Conservation (phyloP, 2,797 vertebrate genomes). For the Rhinoraja longicauda region DNA sequence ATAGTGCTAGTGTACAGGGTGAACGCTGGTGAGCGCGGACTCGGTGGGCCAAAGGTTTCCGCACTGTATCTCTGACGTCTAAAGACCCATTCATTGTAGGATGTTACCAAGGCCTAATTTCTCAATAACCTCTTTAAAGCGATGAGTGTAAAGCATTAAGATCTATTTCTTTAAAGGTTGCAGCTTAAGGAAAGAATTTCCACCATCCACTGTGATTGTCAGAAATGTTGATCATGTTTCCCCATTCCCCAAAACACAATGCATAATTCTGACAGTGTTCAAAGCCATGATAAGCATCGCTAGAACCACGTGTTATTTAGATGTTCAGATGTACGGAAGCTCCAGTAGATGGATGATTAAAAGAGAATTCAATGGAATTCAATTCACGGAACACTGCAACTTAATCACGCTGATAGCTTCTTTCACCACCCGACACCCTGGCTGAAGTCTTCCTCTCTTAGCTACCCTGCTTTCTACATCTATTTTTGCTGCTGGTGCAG, state of each 20-base stretch:
- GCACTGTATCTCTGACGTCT: too few relatives aligned
- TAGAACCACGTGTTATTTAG: neutral
- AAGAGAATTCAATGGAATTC: neutral
- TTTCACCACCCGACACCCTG: neutral
- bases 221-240: too few relatives aligned
- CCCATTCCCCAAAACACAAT: neutral
- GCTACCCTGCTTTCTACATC: neutral
- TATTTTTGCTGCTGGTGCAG: neutral
- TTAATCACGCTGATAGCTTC: neutral
- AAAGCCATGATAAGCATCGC: neutral
- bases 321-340: neutral
- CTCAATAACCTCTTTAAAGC: neutral
- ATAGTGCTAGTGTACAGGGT: too few relatives aligned
- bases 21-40: too few relatives aligned
- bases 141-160: neutral
- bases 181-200: neutral
- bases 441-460: neutral
- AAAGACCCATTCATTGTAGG: neutral
- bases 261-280: neutral
- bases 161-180: neutral
- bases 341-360: neutral
- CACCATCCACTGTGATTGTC: neutral
- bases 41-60: too few relatives aligned
- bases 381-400: neutral
- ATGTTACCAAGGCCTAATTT: neutral